Evolutionary conservation across 2,113 vertebrate genomes (phyloP).

Genomic region (Ia io): DNA sequence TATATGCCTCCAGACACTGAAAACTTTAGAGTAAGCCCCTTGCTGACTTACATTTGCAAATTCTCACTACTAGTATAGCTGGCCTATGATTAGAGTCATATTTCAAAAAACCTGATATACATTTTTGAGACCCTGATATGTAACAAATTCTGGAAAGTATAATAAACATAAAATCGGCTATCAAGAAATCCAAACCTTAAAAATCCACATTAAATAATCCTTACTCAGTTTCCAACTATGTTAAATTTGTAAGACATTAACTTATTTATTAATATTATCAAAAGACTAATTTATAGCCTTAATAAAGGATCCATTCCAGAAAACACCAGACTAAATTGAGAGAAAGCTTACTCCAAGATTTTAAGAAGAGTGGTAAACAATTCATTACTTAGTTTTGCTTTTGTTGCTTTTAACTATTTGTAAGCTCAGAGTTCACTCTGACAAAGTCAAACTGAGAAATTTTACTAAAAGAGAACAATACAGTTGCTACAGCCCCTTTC

Average conservation of each 20-base stretch:
- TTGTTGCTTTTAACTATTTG: background rate
- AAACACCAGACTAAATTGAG: background rate
- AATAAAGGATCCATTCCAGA: background rate
- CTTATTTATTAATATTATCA: background rate
- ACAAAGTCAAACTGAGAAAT: conserved; percentile 5
- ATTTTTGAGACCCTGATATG: background rate
- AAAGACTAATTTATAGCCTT: background rate
- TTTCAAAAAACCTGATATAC: background rate
- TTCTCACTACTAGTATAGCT: background rate
- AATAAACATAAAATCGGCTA: background rate
- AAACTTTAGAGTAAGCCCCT: background rate
- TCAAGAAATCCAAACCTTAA: background rate
- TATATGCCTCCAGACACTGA: conserved; percentile 27
- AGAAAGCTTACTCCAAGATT: background rate
- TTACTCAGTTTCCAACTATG: background rate
- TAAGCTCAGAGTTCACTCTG: background rate
- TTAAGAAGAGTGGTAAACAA: conserved; percentile 10
- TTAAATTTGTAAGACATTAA: background rate
- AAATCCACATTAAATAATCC: background rate
- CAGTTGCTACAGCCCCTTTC: background rate
- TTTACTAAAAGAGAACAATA: background rate
- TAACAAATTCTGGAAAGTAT: background rate
- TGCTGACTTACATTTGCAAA: background rate
- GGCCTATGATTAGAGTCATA: background rate
- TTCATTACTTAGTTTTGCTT: background rate